Conservation (phyloP, 1,140 invertebrate species). For the Apis florea region DNA sequence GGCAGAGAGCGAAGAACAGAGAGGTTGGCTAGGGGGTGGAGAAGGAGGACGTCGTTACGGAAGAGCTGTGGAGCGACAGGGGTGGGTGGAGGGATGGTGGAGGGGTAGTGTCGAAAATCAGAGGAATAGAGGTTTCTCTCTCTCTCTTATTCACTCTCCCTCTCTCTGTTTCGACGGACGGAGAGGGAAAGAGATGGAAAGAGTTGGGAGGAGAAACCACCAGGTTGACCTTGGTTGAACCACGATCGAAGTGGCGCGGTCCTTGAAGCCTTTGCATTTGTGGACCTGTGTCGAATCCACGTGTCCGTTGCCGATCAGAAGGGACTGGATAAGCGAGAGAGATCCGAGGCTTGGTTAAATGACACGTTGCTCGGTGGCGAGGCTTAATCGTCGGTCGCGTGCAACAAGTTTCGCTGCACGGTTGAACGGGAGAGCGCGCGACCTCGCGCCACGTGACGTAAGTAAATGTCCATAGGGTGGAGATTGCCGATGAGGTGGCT, state of each 20-base stretch:
- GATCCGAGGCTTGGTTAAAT: no score
- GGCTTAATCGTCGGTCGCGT: neutral
- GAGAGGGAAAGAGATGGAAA: neutral
- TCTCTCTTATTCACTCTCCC: neutral
- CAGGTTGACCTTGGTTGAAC: constrained; percentile 29
- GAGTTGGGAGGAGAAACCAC: neutral
- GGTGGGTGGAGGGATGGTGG: neutral
- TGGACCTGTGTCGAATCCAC: neutral
- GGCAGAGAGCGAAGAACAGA: neutral
- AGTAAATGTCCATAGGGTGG: neutral
- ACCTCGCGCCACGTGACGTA: constrained; percentile 15
- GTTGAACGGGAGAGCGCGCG: neutral
- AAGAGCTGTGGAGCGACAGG: constrained; percentile 17
- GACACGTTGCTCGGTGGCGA: neutral
- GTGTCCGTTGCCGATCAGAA: constrained; percentile 1
- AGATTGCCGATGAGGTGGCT: constrained; percentile 7
- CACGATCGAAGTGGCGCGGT: constrained; percentile 18
- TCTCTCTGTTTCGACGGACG: no score
- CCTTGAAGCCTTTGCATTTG: constrained; percentile 41
- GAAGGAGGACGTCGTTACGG: neutral
- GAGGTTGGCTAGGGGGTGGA: neutral
- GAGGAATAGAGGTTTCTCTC: neutral
- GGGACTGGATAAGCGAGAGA: neutral
- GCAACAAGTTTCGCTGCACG: constrained; percentile 45
- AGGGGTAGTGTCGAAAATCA: constrained; percentile 25